These are phyloP conservation scores for Punctoribates punctum DNA, from an alignment of 2,888 invertebrate species.

Conservation along the genomic window DNA sequence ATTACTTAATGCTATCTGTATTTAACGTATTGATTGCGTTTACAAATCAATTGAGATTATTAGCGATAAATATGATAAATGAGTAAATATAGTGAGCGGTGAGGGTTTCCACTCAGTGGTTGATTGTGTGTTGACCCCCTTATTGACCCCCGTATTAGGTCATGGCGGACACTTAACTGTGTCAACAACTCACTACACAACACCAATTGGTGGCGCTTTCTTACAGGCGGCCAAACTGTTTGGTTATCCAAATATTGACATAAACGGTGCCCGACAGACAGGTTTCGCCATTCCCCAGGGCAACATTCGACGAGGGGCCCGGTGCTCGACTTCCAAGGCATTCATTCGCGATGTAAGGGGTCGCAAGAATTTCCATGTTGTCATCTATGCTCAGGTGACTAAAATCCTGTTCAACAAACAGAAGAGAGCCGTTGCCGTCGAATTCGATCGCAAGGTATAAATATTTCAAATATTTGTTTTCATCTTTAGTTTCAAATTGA, in stretches of 20 bases:
- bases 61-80: too few species aligned
- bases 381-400: constrained; percentile 54
- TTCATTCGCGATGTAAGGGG: constrained; percentile 50
- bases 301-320: constrained; percentile 51
- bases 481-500: background rate
- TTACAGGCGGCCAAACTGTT: constrained; percentile 47
- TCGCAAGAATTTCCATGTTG: constrained; percentile 64
- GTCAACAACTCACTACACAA: constrained; percentile 48
- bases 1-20: background rate
- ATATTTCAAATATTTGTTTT: background rate
- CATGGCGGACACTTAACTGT: constrained; percentile 47
- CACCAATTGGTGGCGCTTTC: constrained; percentile 48
- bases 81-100: background rate
- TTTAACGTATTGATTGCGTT: background rate
- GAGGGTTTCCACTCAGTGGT: background rate
- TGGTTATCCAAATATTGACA: constrained; percentile 49
- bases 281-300: constrained; percentile 49
- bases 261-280: constrained; percentile 48
- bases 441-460: constrained; percentile 46
- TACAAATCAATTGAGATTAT: background rate
- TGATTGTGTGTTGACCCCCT: background rate
- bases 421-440: constrained; percentile 62
- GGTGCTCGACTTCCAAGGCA: constrained; percentile 52
- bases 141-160: constrained; percentile 21
- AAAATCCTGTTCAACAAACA: constrained; percentile 64